Conservation (phyloP, 2,113 vertebrate genomes). For the Chiloscyllium plagiosum region DNA sequence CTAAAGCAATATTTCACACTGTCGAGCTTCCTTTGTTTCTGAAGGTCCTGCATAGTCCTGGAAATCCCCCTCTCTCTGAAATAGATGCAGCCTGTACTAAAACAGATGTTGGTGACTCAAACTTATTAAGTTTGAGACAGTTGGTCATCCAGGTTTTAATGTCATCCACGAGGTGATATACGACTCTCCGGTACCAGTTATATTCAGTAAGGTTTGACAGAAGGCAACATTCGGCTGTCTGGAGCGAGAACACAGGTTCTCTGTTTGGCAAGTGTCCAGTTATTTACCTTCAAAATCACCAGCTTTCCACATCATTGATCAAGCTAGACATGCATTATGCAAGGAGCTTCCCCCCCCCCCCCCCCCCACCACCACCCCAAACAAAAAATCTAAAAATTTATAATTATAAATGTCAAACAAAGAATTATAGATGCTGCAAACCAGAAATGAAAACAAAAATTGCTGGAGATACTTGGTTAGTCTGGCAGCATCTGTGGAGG, state of each 20-base stretch:
- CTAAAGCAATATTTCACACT: not conserved
- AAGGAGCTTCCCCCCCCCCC: not conserved
- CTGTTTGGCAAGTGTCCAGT: not conserved
- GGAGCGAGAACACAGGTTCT: not conserved
- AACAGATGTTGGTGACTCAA: not conserved
- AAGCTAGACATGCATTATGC: not conserved
- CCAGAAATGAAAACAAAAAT: no score
- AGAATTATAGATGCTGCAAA: no score
- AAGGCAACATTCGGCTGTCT: not conserved
- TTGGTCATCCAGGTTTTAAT: not conserved
- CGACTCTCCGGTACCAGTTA: not conserved
- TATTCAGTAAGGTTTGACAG: not conserved
- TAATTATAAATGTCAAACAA: no score
- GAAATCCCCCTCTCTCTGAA: not conserved
- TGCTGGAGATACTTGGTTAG: no score
- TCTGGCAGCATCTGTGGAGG: no score
- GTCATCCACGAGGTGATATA: not conserved
- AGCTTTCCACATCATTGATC: not conserved
- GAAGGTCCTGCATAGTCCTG: not conserved
- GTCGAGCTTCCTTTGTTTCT: conserved; percentile 4
- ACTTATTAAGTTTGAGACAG: not conserved
- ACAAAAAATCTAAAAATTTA: not conserved
- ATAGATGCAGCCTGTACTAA: not conserved
- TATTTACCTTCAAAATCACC: not conserved
- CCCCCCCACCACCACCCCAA: no score